Base-by-base conservation (phyloP, 2,888 invertebrate species). In the Catocala fraxini region DNA sequence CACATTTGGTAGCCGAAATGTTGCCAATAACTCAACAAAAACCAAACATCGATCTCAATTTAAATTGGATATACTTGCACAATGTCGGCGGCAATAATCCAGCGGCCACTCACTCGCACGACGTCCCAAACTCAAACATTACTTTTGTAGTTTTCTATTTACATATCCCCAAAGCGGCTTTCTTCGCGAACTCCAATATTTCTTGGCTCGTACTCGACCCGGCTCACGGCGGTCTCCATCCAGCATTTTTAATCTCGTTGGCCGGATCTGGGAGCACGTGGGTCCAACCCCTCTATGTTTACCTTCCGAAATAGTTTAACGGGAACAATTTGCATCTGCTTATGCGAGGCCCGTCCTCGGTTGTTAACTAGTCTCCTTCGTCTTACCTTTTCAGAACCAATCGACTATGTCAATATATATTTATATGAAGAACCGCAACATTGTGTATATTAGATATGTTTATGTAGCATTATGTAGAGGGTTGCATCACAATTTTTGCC, bases 251-350 rank as follows among this genome's bases (percentile, higher is more conserved):
- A 94, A 94, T 94, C 94, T 93, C 87, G 91, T 92, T 90, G 86
- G 80, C 77, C 84, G 90, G 91, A 91, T 91, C 91, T 91, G 80
- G 85, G 85, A 85, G 85, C 90, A 91, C 92, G 91, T 91, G 93
- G 88, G 88, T 81, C 83, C 83, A 78, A 83, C 79, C 90, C 88
- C 93, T 90, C 89, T 85, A 79, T 94, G 93, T 94, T 93, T 94
- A 93, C 93, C 93, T 93, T 91, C 90, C 89, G 90, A 93, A 94
- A 94, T 94, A 94, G 94, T 94, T 94, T 93, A 93, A 93, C 94
- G 91, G 91, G 87, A 87, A 90, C 94, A 92, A 94, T 94, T 94
- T 94, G 93, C 94, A 94, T 94, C 89, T 93, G 85, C 88, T 93
- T 94, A 93, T 93, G 90, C 93, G 84, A 78, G 85, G 90, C 83